Evolutionary conservation across 1,140 invertebrate genomes (phyloP), one percentile per base, ranked within the genome.

Genomic region (Diploscapter pachys): DNA sequence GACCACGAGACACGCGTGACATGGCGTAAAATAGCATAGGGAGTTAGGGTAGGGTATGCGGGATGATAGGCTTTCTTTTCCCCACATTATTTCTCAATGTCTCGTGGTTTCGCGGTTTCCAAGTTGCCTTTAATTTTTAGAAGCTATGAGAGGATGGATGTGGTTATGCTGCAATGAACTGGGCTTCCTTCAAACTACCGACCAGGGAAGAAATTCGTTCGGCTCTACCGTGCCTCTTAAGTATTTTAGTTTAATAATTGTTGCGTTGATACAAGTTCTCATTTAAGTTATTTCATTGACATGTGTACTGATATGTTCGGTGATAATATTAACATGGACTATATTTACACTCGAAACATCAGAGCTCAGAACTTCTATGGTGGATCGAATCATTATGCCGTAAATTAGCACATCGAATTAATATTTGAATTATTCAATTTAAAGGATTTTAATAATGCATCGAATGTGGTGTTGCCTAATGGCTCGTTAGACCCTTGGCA

Each of bases 401-500:
- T 68, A 68, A 50, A 31, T 59, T 11, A 11, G 31, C 57, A 31
- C 31, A 11, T 59, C 31, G 9, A 31, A 59, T 31, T 59, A 59
- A 59, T 31, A 11, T 59, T 31, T 59, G 57, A 59, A 59, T 11
- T 11, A 11, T 59, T 59, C 31, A 59, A 59, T 11, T 11, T 11
- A 59, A 11, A 59, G 9, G 9, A 52, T 68, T 61, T 83, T 31
- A 31, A 31, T 73, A 48, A 82, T 59, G 81, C 73, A 8, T 82
- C 82, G 11, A 83, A 83, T 66, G 77, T 83, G 8, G 73, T 84
- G 8, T 59, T 83, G 8, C 79, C 82, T n/a, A 84, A 84, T 63
- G 82, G 82, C 5, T 52, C 52, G 5, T 77, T 82, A 52, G 82
- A 83, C 69, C 82, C 82, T 9, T 83, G 82, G 82, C 70, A 79